These are phyloP conservation scores for Drosophila mettleri DNA, from an alignment of 2,888 invertebrate species.

Conservation along the genomic window DNA sequence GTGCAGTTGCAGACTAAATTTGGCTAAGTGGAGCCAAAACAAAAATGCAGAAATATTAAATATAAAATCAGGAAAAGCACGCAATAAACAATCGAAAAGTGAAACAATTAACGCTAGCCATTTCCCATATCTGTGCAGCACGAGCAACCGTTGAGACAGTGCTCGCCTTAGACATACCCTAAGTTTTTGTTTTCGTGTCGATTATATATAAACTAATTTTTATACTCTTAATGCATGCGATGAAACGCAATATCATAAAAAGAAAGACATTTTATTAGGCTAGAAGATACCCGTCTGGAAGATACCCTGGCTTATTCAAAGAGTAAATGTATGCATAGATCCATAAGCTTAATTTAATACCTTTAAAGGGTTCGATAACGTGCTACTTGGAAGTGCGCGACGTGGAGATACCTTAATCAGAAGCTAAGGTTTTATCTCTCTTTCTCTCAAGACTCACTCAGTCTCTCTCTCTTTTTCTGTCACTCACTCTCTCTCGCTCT, in stretches of 20 bases:
- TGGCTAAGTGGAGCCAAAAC: constrained; percentile 63
- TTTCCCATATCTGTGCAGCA: constrained; percentile 51
- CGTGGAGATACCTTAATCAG: too few species aligned
- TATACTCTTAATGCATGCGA: background rate
- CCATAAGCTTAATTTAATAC: too few species aligned
- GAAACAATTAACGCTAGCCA: constrained; percentile 51
- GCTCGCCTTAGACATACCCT: background rate
- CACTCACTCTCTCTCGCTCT: too few species aligned
- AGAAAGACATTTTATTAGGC: too few species aligned
- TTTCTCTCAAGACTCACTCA: too few species aligned
- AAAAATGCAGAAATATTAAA: constrained; percentile 12
- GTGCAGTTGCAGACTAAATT: constrained; percentile 39
- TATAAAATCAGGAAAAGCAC: constrained; percentile 48
- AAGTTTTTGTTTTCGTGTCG: background rate
- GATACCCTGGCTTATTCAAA: background rate
- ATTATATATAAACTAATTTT: background rate
- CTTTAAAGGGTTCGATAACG: too few species aligned
- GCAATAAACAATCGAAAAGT: constrained; percentile 42
- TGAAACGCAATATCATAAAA: too few species aligned
- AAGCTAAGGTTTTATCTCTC: too few species aligned
- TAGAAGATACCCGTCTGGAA: too few species aligned
- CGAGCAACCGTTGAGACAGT: constrained; percentile 8
- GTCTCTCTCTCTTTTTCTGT: too few species aligned
- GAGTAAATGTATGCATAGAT: too few species aligned
- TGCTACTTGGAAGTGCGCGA: too few species aligned